Evolutionary conservation across 2,888 invertebrate genomes (phyloP), one percentile per base, ranked within the genome.

Genomic region (Yponomeuta malinellus): DNA sequence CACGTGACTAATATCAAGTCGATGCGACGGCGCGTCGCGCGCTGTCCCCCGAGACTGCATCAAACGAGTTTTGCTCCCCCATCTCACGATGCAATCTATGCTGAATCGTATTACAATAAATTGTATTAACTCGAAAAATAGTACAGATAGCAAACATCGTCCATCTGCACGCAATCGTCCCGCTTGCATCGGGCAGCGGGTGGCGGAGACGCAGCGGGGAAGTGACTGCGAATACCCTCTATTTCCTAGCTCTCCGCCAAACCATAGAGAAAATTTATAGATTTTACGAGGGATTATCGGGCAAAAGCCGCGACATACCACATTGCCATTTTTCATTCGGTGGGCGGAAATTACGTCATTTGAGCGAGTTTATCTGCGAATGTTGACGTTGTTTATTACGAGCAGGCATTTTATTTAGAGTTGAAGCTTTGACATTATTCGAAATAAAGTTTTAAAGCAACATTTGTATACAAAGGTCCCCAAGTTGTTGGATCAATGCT

Each of bases 101-200:
- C 91, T 91, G 91, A 92, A 92, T 92, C 91, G 89, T 89, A 92
- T 92, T 91, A 92, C 91, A 90, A 91, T 91, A 91, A 91, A 92
- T 91, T 92, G 91, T 89, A 90, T 92, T 91, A 92, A 90, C 90
- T 91, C 89, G 90, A 90, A 90, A 91, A 90, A 91, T 91, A 89
- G 88, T 88, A 81, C 84, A 88, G 91, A 90, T 90, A 90, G 90
- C 89, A 90, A 91, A 91, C 90, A 89, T 84, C 82, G 90, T 90
- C 90, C 92, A 90, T 90, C 91, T 91, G 92, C 86, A 90, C 89
- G 88, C 87, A 86, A 88, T 88, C 86, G 88, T 82, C 80, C 80
- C 83, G 79, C 48, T 81, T 81, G 81, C 78, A 79, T 80, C 78
- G 75, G 77, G 77, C 80, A 79, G 63, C 59, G 43, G 48, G 70